phyloP scores from a whole-genome alignment of 2,113 vertebrate genomes.

The Heterochromis multidens region DNA sequence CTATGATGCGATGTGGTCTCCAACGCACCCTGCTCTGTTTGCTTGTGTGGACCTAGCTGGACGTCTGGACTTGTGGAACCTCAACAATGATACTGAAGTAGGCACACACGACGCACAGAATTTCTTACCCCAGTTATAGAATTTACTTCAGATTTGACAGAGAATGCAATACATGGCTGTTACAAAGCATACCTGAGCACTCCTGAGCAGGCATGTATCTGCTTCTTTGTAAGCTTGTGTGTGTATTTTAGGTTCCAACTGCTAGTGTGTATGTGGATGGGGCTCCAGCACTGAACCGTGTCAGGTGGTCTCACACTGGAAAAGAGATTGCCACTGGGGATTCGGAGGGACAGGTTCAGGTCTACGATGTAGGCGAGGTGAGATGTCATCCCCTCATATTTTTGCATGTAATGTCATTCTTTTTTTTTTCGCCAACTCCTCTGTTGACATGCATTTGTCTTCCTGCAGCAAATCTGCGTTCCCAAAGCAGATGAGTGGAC shows the following conservation, averaged over 20 bases:
- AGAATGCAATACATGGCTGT: background rate
- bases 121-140: background rate
- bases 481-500: conserved; percentile 95
- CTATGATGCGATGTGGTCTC: conserved; percentile 98
- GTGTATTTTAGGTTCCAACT: conserved; percentile 84
- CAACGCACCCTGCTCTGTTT: conserved; percentile 93
- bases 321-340: conserved; percentile 97
- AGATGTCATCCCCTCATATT: conserved; percentile 17
- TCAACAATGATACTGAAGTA: conserved; percentile 98
- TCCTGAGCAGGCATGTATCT: background rate
- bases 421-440: fast-evolving
- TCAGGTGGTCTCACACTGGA: conserved; percentile 93
- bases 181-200: background rate
- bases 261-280: conserved; percentile 93
- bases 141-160: background rate
- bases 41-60: conserved; percentile 95
- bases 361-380: conserved; percentile 98
- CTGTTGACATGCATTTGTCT: background rate
- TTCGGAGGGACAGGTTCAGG: conserved; percentile 93
- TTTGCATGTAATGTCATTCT: background rate
- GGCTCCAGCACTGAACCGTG: conserved; percentile 91
- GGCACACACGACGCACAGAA: background rate
- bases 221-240: background rate
- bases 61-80: conserved; percentile 96
- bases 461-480: conserved; percentile 91